Evolutionary conservation across 2,888 invertebrate genomes (phyloP).

Genomic region (Leptothorax acervorum): DNA sequence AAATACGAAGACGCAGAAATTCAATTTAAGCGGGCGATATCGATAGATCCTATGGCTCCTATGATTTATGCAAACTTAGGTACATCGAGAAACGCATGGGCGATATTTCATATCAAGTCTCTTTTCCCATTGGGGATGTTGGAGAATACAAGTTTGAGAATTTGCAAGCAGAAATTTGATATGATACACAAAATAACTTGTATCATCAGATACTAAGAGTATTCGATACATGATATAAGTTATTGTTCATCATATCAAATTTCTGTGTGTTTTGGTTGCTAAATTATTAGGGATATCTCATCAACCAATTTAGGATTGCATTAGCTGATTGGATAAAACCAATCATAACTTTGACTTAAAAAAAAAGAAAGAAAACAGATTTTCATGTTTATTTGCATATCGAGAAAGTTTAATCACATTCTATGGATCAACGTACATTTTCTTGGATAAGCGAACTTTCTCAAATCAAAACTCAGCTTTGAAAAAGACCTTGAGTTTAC

Average conservation of each 20-base stretch:
- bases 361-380: neutral
- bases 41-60: conserved; percentile 90
- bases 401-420: neutral
- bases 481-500: neutral
- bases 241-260: neutral
- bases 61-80: conserved; percentile 95
- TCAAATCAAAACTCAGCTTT: neutral
- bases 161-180: neutral
- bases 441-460: neutral
- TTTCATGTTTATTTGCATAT: neutral
- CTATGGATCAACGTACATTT: neutral
- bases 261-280: neutral
- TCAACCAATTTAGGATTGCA: neutral
- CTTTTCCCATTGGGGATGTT: neutral
- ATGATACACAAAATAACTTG: neutral
- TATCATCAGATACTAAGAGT: neutral
- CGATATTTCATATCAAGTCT: neutral
- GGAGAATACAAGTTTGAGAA: neutral
- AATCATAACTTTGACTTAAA: neutral
- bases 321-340: neutral
- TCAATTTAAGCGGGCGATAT: conserved; percentile 92
- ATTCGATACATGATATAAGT: neutral
- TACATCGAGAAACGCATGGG: conserved; percentile 3
- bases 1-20: conserved; percentile 93
- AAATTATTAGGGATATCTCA: neutral